Evolutionary conservation across 1,140 invertebrate species (phyloP), one percentile per base, ranked within the genome.

Genomic region (Acromyrmex charruanus): DNA sequence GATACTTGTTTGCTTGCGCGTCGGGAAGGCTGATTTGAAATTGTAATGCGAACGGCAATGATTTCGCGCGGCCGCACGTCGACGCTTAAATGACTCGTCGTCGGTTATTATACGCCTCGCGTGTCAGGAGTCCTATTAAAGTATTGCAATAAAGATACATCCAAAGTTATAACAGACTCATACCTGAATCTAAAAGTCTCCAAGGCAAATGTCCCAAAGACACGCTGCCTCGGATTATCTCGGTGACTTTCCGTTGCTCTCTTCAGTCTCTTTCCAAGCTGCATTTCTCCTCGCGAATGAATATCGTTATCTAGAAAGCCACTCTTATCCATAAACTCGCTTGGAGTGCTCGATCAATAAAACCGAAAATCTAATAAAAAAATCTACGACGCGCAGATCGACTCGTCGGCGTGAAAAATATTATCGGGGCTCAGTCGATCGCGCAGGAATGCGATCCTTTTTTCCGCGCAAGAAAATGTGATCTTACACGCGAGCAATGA

Each of bases 401-500:
- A 80, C 68, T 82, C 68, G 80, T 82, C 66, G 68, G 53, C 21
- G 79, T 82, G 55, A 72, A 72, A 90, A 88, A 59, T 79, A 82
- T 82, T 82, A 90, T 90, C 89, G 65, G 28, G 21, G 65, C 74
- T 39, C 65, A 44, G 61, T 16, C 71, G 51, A 80, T 75, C 87
- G 88, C 31, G 55, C 16, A 28, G 51, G 69, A 51, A 63, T 71
- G 12, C 55, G 21, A n/a, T 49, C 51, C 53, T 69, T 49, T 35
- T 68, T 35, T 14, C 82, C 5, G 35, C 55, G 21, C 85, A 69
- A 51, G 69, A 63, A 84, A 84, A 84, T 61, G 68, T 35, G 80
- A 82, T 74, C 69, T 82, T 82, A 74, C 80, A 35, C 86, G 59
- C 31, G n/a, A 49, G 1, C 63, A 91, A 91, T 88, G 88, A 88